phyloP scores from a whole-genome alignment of 1,140 invertebrate species.

The Planococcus citri region DNA sequence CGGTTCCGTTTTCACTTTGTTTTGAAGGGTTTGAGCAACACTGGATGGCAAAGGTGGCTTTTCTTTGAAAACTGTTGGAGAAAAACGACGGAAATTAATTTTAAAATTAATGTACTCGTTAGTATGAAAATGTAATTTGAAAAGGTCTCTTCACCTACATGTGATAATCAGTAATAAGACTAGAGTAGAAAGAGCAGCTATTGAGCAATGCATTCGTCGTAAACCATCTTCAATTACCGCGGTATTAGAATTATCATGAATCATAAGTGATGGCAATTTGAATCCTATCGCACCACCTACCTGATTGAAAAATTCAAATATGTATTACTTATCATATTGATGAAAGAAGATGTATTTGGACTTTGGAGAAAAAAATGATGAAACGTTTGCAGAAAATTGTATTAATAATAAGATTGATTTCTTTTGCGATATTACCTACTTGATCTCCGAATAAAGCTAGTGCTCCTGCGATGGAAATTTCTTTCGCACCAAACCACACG shows the following conservation, averaged over 20 bases:
- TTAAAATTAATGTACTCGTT: not conserved
- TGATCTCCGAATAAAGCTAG: constrained; percentile 12
- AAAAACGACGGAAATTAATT: constrained; percentile 26
- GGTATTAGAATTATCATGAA: constrained; percentile 34
- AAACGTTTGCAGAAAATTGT: no score
- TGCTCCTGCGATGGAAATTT: not conserved
- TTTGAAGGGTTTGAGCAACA: constrained; percentile 50
- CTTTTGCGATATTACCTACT: not conserved
- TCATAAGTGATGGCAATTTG: constrained; percentile 44
- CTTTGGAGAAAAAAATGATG: no score
- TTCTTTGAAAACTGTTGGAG: constrained; percentile 75
- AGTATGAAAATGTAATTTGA: not conserved
- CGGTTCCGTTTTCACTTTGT: constrained; percentile 34
- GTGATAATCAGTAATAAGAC: constrained; percentile 65
- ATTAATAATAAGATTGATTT: not conserved
- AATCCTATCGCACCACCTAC: constrained; percentile 52
- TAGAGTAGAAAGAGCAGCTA: constrained; percentile 55
- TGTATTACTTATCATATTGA: no score
- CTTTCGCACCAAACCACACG: not conserved
- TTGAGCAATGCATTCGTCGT: constrained; percentile 37
- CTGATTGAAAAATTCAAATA: constrained; percentile 34
- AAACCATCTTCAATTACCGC: constrained; percentile 38
- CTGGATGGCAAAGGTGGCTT: constrained; percentile 66
- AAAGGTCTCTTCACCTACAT: constrained; percentile 45
- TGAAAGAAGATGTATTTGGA: no score